Conservation (phyloP, 2,888 invertebrate genomes). For the Drosophila phalerata region DNA sequence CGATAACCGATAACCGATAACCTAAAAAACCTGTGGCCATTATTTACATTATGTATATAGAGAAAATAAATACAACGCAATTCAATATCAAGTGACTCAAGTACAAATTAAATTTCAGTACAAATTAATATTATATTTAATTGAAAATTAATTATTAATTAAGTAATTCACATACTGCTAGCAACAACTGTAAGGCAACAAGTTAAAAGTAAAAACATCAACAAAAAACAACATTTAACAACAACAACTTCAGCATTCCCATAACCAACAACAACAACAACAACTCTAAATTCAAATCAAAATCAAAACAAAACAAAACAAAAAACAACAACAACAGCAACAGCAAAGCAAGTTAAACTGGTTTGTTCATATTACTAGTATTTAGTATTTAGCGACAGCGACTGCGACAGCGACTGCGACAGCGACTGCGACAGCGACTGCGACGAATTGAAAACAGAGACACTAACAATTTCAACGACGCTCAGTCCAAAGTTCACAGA, state of each 20-base stretch:
- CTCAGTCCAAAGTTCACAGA: constrained; percentile 55
- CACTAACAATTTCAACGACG: constrained; percentile 33
- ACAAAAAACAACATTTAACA: constrained; percentile 3
- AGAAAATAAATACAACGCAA: constrained; percentile 9
- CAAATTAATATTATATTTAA: background rate
- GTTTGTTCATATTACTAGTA: constrained; percentile 54
- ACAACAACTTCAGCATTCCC: background rate
- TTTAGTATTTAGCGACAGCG: constrained; percentile 32
- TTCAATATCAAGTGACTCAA: constrained; percentile 7
- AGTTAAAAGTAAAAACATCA: constrained; percentile 29
- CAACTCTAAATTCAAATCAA: constrained; percentile 10
- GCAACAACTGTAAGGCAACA: background rate
- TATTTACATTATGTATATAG: background rate
- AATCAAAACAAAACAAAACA: constrained; percentile 24
- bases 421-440: constrained; percentile 11
- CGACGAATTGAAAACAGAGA: constrained; percentile 23
- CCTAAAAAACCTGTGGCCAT: constrained; percentile 29
- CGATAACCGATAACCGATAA: constrained; percentile 7
- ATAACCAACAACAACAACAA: constrained; percentile 17
- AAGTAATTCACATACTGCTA: background rate
- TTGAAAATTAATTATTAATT: background rate
- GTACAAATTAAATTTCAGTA: constrained; percentile 1
- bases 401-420: constrained; percentile 12
- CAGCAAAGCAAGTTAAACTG: constrained; percentile 53
- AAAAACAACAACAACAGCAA: constrained; percentile 26